Base-by-base conservation (phyloP, 2,797 vertebrate genomes). In the Anguilla megastoma region DNA sequence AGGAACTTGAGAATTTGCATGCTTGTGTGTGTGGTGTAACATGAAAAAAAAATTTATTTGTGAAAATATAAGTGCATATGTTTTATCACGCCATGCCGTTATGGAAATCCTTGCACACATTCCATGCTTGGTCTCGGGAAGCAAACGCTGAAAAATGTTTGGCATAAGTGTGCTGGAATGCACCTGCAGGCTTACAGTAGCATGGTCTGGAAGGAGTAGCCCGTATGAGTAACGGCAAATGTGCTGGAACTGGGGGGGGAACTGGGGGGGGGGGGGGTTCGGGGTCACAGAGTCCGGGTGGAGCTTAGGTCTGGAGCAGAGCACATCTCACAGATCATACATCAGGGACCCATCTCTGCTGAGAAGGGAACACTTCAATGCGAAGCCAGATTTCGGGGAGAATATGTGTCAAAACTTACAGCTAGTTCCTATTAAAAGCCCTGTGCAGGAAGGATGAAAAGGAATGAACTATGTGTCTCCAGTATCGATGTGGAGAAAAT, bases 401-500 rank as follows among this genome's bases (percentile, higher is more conserved):
- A 91, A 90, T 89, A 87, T 88, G 85, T 87, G 90, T 92, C 79
- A 88, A 90, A 88, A 93, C 88, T 88, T 86, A 87, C 90, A 90
- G 86, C 91, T 88, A 89, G 89, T 36, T 91, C 89, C 88, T 90
- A 91, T 92, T 91, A 90, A 92, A 92, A 90, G 85, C 84, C 88
- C 86, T 88, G 92, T 89, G 92, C 89, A 91, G 27, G 36, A 88
- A 86, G 91, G 94, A 96, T 95, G 93, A 95, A 95, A 95, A 89
- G 58, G 91, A 93, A 92, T 93, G 92, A 92, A 90, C 92, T 90
- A 91, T 94, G 76, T 90, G 89, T 87, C 90, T 36, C 21, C 88
- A 63, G 92, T 95, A 96, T 96, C 94, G 96, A 96, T 94, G 94
- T 87, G 89, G 92, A 94, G 94, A 95, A 95, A 96, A 95, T 95